Conservation (phyloP, 2,797 vertebrate genomes). For the Alca torda region DNA sequence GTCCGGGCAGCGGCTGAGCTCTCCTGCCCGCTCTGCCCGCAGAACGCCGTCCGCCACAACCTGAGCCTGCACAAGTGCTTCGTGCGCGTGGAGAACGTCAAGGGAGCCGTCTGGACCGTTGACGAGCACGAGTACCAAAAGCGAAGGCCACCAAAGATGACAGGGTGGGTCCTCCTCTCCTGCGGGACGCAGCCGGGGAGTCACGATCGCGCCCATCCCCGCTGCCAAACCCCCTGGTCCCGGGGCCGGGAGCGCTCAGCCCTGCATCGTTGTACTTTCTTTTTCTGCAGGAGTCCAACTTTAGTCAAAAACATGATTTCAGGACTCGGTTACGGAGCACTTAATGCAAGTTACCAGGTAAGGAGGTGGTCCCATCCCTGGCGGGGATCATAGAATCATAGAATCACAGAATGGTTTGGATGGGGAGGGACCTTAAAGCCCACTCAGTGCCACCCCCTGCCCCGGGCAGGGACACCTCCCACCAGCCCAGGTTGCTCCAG, state of each 20-base stretch:
- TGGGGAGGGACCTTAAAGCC: neutral
- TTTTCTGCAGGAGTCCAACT: conserved; percentile 88
- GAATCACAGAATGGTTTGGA: neutral
- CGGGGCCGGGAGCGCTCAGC: rapidly evolving
- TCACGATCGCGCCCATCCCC: rapidly evolving
- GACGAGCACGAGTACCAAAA: conserved; percentile 99
- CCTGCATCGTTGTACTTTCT: neutral
- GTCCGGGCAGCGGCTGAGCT: rapidly evolving
- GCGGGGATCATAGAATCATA: neutral
- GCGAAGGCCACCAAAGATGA: conserved; percentile 99
- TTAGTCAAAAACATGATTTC: conserved; percentile 99
- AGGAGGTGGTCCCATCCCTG: neutral
- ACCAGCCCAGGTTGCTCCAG: neutral
- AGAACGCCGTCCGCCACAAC: conserved; percentile 99
- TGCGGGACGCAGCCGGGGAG: rapidly evolving
- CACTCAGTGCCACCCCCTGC: neutral
- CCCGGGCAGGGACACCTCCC: neutral
- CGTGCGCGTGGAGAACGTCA: conserved; percentile 98
- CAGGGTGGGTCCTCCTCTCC: conserved; percentile 81
- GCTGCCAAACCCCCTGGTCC: rapidly evolving
- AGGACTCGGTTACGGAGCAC: conserved; percentile 93
- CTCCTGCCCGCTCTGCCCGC: neutral
- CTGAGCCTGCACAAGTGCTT: conserved; percentile 99
- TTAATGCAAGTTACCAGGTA: conserved; percentile 99
- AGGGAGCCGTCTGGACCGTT: conserved; percentile 98